phyloP scores from a whole-genome alignment of 2,113 vertebrate genomes.

The Scopus umbretta region DNA sequence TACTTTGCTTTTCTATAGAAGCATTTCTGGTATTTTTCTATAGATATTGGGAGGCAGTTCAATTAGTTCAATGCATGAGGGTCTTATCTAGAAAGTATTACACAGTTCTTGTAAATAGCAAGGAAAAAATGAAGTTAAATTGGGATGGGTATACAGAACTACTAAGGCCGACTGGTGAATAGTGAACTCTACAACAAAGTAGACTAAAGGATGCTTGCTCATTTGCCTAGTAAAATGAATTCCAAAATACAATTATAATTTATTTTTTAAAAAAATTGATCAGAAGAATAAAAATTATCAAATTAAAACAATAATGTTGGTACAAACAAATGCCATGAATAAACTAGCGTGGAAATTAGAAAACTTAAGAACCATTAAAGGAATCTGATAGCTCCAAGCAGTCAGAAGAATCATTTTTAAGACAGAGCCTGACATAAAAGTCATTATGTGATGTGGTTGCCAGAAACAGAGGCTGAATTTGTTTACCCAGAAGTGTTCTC shows the following conservation, averaged over 20 bases:
- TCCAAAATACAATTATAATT: neutral
- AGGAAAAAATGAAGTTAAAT: neutral
- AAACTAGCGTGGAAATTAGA: constrained; percentile 7
- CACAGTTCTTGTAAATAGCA: neutral
- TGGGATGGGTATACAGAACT: neutral
- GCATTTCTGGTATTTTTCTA: neutral
- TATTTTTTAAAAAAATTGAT: neutral
- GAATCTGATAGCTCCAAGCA: constrained; percentile 10
- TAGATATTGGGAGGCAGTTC: rapidly evolving
- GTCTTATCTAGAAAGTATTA: neutral
- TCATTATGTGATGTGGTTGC: neutral
- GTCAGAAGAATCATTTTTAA: constrained; percentile 22
- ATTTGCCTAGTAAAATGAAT: neutral
- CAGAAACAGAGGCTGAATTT: constrained; percentile 28
- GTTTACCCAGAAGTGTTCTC: constrained; percentile 6
- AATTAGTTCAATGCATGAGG: neutral
- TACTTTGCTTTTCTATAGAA: neutral
- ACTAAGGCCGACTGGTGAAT: neutral
- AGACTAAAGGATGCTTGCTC: neutral
- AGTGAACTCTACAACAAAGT: neutral
- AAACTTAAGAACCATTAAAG: constrained; percentile 35
- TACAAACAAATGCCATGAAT: neutral
- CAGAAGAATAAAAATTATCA: neutral
- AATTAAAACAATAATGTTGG: neutral
- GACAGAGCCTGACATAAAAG: constrained; percentile 11